Evolutionary conservation across 2,888 invertebrate species (phyloP), one percentile per base, ranked within the genome.

Genomic region (Cacoxenus indagator): DNA sequence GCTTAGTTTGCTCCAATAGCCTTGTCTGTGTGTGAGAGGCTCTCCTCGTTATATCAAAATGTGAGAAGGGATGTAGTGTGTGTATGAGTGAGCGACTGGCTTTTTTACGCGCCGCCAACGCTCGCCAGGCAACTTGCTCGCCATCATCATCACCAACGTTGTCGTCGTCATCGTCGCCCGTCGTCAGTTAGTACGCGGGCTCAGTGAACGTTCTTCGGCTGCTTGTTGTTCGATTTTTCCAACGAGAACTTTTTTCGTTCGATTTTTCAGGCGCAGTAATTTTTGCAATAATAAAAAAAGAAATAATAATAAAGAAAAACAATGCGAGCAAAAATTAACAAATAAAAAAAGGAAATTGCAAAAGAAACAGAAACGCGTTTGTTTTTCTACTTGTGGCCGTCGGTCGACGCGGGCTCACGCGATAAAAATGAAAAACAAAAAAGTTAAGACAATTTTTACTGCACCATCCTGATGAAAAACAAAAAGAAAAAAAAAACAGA

Each of bases 21-120:
- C 29, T 43, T 24, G 64, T 22, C 24, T 46, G 37, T 29, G 45
- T 8, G n/a, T 61, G 64, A 22, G 48, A 57, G 55, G 14, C 46
- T 8, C 46, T n/a, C 46, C 62, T 64, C 69, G 67, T 54, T 67
- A 55, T n/a, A 27, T 64, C 22, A 46, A 66, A 64, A 64, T 65
- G 70, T 65, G 46, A 37, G 69, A 67, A 72, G 67, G 72, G 22
- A 1, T 14, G 67, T 55, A 57, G 26, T 65, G 64, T 70, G 65
- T 65, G 69, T 66, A 54, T 68, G 64, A n/a, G 37, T 66, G 45
- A 65, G 24, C 51, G 67, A 65, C 67, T 29, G 66, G 68, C 65
- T 43, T 51, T 72, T 69, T 75, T 67, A 73, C 14, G 46, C 48
- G 46, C 46, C 43, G 46, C n/a, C n/a, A 48, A 48, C 22, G 48